Evolutionary conservation across 2,888 invertebrate genomes (phyloP).

Genomic region (Drosophila pullipes): DNA sequence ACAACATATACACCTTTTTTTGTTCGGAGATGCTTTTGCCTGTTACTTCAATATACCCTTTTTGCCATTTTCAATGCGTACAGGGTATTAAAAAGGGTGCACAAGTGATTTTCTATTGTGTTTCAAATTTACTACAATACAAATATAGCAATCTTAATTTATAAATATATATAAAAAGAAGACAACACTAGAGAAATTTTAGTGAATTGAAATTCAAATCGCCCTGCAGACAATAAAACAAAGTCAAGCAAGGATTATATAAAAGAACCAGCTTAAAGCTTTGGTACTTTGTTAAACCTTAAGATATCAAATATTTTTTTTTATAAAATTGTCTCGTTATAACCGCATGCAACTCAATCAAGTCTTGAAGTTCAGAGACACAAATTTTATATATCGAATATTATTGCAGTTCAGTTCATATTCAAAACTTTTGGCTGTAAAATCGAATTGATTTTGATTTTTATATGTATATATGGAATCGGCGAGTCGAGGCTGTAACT

Average conservation of each 20-base stretch:
- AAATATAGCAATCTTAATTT: background rate
- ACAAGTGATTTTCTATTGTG: background rate
- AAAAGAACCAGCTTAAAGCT: background rate
- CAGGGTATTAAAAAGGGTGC: background rate
- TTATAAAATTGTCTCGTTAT: background rate
- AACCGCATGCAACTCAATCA: background rate
- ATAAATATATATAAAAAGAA: background rate
- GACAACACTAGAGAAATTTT: background rate
- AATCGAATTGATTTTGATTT: constrained; percentile 47
- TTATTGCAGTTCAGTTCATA: constrained; percentile 21
- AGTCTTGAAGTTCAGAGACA: background rate
- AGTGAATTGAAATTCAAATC: background rate
- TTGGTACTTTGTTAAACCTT: background rate
- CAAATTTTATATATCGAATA: constrained; percentile 10
- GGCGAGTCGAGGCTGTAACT: constrained; percentile 28
- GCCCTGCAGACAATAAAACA: background rate
- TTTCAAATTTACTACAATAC: background rate
- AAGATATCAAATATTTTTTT: background rate
- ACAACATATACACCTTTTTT: background rate
- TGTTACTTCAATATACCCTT: background rate
- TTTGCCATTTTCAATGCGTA: background rate
- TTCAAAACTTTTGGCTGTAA: constrained; percentile 19
- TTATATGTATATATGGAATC: constrained; percentile 7
- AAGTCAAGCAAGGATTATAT: background rate
- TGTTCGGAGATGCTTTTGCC: background rate